Percentiles rank a stretch among this genome's conserved stretches.
These are phyloP conservation scores for Heteractis magnifica DNA, from an alignment of 92 coral and sea anemone genomes.

Conservation along the genomic window DNA sequence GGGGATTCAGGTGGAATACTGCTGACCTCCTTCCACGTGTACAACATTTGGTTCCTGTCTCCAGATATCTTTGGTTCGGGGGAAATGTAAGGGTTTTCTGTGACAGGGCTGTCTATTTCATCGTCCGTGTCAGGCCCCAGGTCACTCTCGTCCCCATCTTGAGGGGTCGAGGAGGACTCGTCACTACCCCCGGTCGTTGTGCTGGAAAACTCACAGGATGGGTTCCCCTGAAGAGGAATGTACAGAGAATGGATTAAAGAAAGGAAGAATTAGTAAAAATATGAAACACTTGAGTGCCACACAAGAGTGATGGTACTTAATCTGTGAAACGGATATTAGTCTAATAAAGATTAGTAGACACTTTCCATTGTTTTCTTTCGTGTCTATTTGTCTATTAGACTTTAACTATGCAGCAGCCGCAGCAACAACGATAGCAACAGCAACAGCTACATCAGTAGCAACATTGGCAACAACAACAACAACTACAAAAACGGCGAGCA, in stretches of 20 bases:
- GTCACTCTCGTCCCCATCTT: slow-evolving; percentile 87
- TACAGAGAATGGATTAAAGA: not conserved
- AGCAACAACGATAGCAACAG: no score
- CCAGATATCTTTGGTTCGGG: slow-evolving; percentile 51
- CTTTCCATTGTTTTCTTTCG: no score
- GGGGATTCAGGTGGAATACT: slow-evolving; percentile 16
- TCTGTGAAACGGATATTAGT: no score
- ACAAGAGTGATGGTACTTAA: no score
- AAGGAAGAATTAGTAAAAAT: not conserved
- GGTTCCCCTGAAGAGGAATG: slow-evolving; percentile 54
- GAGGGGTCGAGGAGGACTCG: slow-evolving; percentile 90
- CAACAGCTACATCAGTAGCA: no score
- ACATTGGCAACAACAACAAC: no score
- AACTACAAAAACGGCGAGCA: no score
- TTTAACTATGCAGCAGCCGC: no score
- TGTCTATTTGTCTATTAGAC: no score
- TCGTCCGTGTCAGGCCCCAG: slow-evolving; percentile 68
- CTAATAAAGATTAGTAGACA: no score
- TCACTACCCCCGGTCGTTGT: slow-evolving; percentile 92
- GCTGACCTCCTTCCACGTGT: slow-evolving; percentile 94
- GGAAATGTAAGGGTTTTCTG: slow-evolving; percentile 44
- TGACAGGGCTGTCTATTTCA: slow-evolving; percentile 71
- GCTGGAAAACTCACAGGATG: slow-evolving; percentile 72
- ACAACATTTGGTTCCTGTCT: slow-evolving; percentile 56
- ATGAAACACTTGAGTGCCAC: not conserved